Percentiles rank a stretch among this genome's conserved stretches.
Conservation (phyloP, 2,113 vertebrate species). For the Serilophus lunatus region DNA sequence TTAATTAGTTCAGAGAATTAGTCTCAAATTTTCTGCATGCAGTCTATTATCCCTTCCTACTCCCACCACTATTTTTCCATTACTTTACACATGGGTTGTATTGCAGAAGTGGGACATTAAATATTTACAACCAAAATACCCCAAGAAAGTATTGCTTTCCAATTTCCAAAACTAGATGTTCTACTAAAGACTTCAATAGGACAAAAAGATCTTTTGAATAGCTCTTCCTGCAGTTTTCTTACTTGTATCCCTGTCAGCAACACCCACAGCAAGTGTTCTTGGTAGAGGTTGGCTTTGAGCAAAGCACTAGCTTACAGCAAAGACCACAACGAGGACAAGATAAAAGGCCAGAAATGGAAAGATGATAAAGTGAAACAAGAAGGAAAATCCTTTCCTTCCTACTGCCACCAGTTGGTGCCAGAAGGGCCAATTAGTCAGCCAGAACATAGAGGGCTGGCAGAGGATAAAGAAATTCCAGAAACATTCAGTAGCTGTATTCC, state of each 20-base stretch:
- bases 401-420: not conserved
- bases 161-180: not conserved
- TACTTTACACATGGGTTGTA: not conserved
- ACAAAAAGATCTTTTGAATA: not conserved
- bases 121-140: not conserved
- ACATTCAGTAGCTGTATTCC: fast-evolving
- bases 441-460: fast-evolving
- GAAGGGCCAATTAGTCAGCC: not conserved
- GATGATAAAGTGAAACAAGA: not conserved
- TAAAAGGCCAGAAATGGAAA: not conserved
- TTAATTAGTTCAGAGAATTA: not conserved
- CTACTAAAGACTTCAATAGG: not conserved
- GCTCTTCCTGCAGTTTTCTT: not conserved
- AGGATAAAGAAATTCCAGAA: fast-evolving
- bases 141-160: not conserved
- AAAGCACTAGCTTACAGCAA: not conserved
- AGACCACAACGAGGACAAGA: not conserved
- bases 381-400: not conserved
- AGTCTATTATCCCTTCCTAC: not conserved
- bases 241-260: not conserved
- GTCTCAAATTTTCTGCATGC: not conserved
- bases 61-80: not conserved
- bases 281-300: fast-evolving
- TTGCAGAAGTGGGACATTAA: not conserved
- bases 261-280: not conserved